phyloP scores from a whole-genome alignment of 2,888 invertebrate genomes.

The Pasiphila rectangulata region DNA sequence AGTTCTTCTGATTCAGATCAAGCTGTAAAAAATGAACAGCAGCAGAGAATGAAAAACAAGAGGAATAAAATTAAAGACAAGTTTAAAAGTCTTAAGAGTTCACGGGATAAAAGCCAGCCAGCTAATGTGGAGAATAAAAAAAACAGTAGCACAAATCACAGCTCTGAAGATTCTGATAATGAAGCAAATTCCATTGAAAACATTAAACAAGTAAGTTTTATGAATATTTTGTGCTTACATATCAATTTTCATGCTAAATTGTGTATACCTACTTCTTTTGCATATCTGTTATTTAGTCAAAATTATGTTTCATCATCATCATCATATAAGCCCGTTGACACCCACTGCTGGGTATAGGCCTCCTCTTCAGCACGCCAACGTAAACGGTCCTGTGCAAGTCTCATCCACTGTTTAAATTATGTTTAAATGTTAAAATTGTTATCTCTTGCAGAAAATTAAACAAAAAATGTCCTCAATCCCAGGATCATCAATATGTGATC shows the following conservation, averaged over 20 bases:
- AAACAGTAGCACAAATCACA: slow-evolving; percentile 21
- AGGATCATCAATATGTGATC: slow-evolving; percentile 78
- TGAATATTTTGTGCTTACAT: too few species aligned
- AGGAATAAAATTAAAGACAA: slow-evolving; percentile 58
- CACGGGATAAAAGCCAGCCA: slow-evolving; percentile 36
- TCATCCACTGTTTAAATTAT: too few species aligned
- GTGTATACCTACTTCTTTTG: too few species aligned
- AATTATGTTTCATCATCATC: too few species aligned
- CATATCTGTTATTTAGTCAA: too few species aligned
- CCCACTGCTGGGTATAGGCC: too few species aligned
- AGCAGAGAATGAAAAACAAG: slow-evolving; percentile 57
- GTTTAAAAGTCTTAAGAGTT: slow-evolving; percentile 52
- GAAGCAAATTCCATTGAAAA: slow-evolving; percentile 44
- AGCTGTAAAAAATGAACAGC: slow-evolving; percentile 40
- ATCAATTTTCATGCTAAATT: too few species aligned
- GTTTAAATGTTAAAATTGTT: neutral
- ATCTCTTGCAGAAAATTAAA: slow-evolving; percentile 53
- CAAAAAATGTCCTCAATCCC: slow-evolving; percentile 50
- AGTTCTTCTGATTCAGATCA: slow-evolving; percentile 33
- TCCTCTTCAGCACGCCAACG: too few species aligned
- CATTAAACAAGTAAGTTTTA: slow-evolving; percentile 53
- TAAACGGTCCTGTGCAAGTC: too few species aligned
- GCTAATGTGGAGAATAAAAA: slow-evolving; percentile 23
- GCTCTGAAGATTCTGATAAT: slow-evolving; percentile 37
- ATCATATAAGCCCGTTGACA: too few species aligned